A percentile compares a stretch with the other conserved stretches of the same genome.
Conservation (phyloP, 1,140 invertebrate species). For the Watersipora subatra region DNA sequence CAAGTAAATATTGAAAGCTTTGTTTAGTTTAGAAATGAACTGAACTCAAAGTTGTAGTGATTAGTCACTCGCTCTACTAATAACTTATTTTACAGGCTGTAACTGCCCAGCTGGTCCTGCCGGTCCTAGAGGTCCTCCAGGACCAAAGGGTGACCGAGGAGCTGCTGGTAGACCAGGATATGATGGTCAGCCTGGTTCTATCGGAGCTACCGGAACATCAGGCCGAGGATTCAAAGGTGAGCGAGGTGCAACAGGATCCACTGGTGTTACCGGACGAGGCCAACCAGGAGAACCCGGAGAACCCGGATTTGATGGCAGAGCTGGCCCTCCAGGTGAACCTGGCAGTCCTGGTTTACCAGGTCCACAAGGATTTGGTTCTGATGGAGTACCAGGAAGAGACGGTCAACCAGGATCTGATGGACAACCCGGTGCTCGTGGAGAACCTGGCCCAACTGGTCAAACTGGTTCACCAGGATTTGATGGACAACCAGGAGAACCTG, state of each 20-base stretch:
- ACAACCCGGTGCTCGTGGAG: conserved; percentile 1
- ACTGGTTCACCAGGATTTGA: conserved; percentile 13
- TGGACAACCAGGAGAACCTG: conserved; percentile 14
- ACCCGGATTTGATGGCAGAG: neutral
- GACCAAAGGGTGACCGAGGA: neutral
- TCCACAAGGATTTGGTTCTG: conserved; percentile 29
- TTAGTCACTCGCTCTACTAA: too few species aligned
- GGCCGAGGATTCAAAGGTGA: neutral
- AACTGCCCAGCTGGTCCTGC: neutral
- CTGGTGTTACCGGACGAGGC: neutral
- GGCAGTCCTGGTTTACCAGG: conserved; percentile 45
- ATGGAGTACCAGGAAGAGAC: conserved; percentile 37
- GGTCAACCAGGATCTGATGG: conserved; percentile 8
- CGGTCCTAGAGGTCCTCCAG: neutral
- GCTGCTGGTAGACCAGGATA: conserved; percentile 2
- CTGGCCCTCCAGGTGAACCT: neutral
- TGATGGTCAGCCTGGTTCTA: neutral
- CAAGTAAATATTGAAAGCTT: too few species aligned
- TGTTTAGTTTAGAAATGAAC: too few species aligned
- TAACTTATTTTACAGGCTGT: neutral
- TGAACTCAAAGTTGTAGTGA: too few species aligned
- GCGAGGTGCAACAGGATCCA: conserved; percentile 13
- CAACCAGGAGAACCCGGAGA: neutral
- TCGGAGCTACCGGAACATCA: neutral
- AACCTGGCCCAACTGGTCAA: conserved; percentile 7